These are phyloP conservation scores for Neomorphus geoffroyi DNA, from an alignment of 2,797 vertebrate species.

Conservation along the genomic window DNA sequence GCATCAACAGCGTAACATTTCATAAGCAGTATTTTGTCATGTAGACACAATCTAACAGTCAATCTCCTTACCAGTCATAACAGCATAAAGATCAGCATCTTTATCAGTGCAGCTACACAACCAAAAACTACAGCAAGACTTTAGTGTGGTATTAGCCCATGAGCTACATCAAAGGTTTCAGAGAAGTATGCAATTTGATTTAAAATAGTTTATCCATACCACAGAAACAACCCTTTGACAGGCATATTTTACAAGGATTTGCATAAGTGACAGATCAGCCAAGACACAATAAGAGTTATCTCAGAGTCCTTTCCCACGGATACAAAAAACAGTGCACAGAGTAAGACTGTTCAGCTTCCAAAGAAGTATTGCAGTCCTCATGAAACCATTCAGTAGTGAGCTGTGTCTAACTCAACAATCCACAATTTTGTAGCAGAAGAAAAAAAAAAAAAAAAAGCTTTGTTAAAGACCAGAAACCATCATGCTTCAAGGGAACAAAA, in stretches of 20 bases:
- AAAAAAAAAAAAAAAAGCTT: neutral
- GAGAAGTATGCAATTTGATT: neutral
- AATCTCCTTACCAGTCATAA: neutral
- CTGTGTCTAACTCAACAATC: neutral
- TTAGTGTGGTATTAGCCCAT: neutral
- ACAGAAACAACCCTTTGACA: neutral
- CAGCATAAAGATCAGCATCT: neutral
- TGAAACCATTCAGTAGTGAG: neutral
- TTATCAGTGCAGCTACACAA: neutral
- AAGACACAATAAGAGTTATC: neutral
- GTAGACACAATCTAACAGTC: neutral
- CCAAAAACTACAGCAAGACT: neutral
- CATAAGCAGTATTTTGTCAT: neutral
- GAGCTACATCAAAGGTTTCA: neutral
- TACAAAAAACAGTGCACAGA: neutral
- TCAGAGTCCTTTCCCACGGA: neutral
- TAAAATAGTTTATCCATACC: neutral
- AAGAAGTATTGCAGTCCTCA: neutral
- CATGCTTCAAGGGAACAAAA: neutral
- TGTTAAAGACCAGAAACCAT: neutral
- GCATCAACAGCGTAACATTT: neutral
- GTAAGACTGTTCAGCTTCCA: neutral
- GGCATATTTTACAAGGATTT: neutral
- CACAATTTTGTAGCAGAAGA: neutral
- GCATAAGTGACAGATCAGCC: neutral